Conservation (phyloP, 2,888 invertebrate genomes). For the Caenorhabditis panamensis region DNA sequence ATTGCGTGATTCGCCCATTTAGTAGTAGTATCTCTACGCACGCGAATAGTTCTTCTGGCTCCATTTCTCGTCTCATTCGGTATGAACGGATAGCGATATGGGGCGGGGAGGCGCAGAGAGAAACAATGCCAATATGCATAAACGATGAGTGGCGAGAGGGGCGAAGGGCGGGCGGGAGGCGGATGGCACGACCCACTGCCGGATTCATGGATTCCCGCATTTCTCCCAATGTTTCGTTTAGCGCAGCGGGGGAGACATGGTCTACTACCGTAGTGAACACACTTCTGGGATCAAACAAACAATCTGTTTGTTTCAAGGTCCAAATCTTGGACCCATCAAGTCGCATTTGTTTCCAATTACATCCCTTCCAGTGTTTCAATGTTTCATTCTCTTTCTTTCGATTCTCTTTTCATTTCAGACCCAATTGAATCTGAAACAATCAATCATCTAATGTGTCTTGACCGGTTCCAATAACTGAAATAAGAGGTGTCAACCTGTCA, state of each 20-base stretch:
- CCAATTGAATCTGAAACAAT: too few relatives aligned
- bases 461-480: conserved; percentile 1
- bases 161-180: conserved; percentile 31
- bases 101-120: conserved; percentile 35
- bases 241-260: background rate
- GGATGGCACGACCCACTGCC: conserved; percentile 56
- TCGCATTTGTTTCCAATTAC: conserved; percentile 38
- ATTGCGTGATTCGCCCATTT: conserved; percentile 51
- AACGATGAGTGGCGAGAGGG: conserved; percentile 32
- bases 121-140: conserved; percentile 56
- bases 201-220: conserved; percentile 55
- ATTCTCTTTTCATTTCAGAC: conserved; percentile 1
- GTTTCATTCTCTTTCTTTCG: background rate
- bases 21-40: conserved; percentile 24
- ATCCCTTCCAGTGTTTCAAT: too few relatives aligned
- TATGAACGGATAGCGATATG: too few relatives aligned
- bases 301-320: background rate
- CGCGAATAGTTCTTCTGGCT: conserved; percentile 39
- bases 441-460: conserved; percentile 10
- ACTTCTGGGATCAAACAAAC: conserved; percentile 4
- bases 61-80: conserved; percentile 44
- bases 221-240: conserved; percentile 30
- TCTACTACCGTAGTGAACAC: conserved; percentile 8
- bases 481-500: background rate
- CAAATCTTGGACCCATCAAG: too few relatives aligned